Percentiles rank a stretch among this genome's conserved stretches.
Evolutionary conservation across 2,888 invertebrate genomes (phyloP).

Genomic region (Calameuta filiformis): DNA sequence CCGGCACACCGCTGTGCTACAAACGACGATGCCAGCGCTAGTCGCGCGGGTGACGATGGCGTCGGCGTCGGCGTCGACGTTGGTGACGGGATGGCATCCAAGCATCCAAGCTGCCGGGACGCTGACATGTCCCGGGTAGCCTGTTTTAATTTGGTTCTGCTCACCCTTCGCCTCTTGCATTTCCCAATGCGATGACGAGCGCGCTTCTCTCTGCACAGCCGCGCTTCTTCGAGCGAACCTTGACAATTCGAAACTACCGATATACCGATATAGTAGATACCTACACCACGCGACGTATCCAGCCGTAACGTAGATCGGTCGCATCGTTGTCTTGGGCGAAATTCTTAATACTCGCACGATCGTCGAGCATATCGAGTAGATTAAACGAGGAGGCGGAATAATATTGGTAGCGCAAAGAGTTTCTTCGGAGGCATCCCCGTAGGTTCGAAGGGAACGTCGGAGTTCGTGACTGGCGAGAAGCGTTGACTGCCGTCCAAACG

Average conservation of each 20-base stretch:
- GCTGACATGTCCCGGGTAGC: conserved; percentile 32
- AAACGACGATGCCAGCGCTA: conserved; percentile 14
- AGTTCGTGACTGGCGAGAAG: no score
- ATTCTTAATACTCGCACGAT: no score
- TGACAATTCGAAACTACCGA: no score
- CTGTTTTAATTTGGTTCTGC: conserved; percentile 37
- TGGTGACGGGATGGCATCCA: conserved; percentile 8
- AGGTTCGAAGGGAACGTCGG: not conserved
- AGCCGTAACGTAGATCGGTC: no score
- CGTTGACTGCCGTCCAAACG: not conserved
- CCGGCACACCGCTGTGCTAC: conserved; percentile 31
- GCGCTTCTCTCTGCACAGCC: no score
- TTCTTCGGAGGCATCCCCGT: not conserved
- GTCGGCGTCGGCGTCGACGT: conserved; percentile 16
- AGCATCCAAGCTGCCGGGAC: conserved; percentile 18
- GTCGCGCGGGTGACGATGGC: conserved; percentile 5
- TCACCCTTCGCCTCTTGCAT: conserved; percentile 23
- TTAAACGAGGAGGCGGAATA: no score
- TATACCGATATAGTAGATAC: no score
- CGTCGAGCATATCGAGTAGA: no score
- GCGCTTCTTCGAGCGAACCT: no score
- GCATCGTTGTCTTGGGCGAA: no score
- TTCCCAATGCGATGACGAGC: not conserved
- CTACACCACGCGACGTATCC: no score
- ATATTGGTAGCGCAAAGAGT: no score